Evolutionary conservation across 2,888 invertebrate genomes (phyloP), one percentile per base, ranked within the genome.

Genomic region (Entomobrya proxima): DNA sequence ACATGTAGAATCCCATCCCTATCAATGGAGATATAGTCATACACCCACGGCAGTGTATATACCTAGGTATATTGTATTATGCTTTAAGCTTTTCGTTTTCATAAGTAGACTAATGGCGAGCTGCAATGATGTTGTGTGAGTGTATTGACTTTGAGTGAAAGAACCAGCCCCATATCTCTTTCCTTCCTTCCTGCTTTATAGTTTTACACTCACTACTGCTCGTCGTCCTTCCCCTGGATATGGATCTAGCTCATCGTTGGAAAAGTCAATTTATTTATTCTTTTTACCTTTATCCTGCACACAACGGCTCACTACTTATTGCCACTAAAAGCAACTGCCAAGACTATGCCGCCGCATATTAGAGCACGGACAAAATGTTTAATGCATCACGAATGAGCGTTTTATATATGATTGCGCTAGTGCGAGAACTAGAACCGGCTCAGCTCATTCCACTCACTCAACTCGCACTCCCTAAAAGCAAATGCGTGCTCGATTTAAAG

Each of bases 241-340:
- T 77, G 77, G 77, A 84, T 76, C 84, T 69, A 75, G 84, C 77
- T 84, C 84, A 84, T 84, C 84, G 77, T 84, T 69, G 69, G 77
- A 84, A 84, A 77, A 84, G 84, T 84, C 84, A 77, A 84, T 84
- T 84, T 84, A 84, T 84, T 84, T 84, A 84, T 84, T 84, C 77
- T 69, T 84, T 44, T 77, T 67, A 77, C 67, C 67, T 84, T 40
- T 40, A 9, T 37, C 61, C 32, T 32, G 15, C 32, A 11, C 30
- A 67, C 67, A 21, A 40, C 37, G 40, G 30, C 32, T 32, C 40
- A 32, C 55, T 76, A 35, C 37, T 76, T 58, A 55, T 77, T 77
- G 27, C 58, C 47, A 32, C 84, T 84, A 84, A 84, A 84, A 84
- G 84, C 77, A 84, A 84, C 84, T 84, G 52, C 77, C 77, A 77